Evolutionary conservation across 2,888 invertebrate genomes (phyloP).

Genomic region (Plebejus melissa): DNA sequence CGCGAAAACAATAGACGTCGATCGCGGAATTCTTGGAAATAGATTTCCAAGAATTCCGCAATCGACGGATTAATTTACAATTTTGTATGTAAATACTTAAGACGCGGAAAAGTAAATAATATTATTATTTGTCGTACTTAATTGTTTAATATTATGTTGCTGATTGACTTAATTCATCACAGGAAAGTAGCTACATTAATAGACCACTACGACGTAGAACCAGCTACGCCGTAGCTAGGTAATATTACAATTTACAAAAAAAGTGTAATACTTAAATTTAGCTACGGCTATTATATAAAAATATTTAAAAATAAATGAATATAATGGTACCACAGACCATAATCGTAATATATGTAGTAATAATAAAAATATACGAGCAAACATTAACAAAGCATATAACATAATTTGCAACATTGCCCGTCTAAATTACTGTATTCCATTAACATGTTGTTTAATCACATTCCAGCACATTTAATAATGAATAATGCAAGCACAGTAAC

Average conservation of each 20-base stretch:
- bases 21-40: no score
- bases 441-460: constrained; percentile 17
- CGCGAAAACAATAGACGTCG: no score
- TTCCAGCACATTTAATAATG: constrained; percentile 15
- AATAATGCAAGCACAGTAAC: constrained; percentile 22
- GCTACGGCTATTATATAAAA: background rate
- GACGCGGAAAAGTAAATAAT: no score
- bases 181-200: background rate
- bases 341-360: background rate
- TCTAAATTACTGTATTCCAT: constrained; percentile 17
- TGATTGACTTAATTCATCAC: background rate
- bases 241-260: no score
- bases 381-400: background rate
- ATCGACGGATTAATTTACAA: no score
- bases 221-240: background rate
- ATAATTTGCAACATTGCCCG: constrained; percentile 14
- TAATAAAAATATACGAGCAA: constrained; percentile 8
- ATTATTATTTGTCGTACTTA: no score
- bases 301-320: background rate
- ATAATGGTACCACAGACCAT: background rate
- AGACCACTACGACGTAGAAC: background rate
- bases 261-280: no score
- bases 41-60: no score
- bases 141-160: no score
- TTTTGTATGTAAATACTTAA: no score